Evolutionary conservation across 2,888 invertebrate genomes (phyloP).

Genomic region (Drosophila rubida): DNA sequence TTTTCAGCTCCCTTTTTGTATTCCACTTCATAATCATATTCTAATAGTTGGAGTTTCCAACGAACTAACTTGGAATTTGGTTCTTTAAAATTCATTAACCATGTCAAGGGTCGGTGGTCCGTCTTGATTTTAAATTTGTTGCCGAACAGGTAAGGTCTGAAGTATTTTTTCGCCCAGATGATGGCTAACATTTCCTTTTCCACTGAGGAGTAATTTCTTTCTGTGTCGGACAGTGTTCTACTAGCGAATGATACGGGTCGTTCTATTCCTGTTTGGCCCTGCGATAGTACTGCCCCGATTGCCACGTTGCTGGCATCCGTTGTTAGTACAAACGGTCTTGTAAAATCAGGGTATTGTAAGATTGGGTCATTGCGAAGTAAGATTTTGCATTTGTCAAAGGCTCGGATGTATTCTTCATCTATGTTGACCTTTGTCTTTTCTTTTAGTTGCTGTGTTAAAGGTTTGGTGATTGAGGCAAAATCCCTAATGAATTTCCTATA

Average conservation of each 20-base stretch:
- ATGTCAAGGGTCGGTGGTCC: slow-evolving; percentile 8
- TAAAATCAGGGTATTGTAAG: too few relatives aligned
- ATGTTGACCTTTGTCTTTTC: slow-evolving; percentile 5
- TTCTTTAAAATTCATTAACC: slow-evolving; percentile 14
- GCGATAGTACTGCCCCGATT: slow-evolving; percentile 41
- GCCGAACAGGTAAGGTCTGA: slow-evolving; percentile 15
- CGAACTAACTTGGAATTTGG: slow-evolving; percentile 15
- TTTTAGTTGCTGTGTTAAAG: slow-evolving; percentile 16
- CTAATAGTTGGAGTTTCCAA: slow-evolving; percentile 10
- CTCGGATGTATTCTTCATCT: slow-evolving; percentile 8
- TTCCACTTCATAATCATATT: slow-evolving; percentile 6
- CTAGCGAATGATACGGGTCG: slow-evolving; percentile 27
- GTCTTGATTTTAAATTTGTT: slow-evolving; percentile 11
- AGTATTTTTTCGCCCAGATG: slow-evolving; percentile 10
- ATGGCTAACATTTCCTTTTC: slow-evolving; percentile 19
- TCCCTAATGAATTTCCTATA: slow-evolving; percentile 15
- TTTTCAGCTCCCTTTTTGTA: slow-evolving; percentile 22
- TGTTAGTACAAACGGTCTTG: too few relatives aligned
- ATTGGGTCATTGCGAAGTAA: slow-evolving; percentile 14
- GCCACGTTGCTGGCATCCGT: slow-evolving; percentile 30
- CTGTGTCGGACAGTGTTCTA: slow-evolving; percentile 16
- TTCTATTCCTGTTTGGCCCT: slow-evolving; percentile 17
- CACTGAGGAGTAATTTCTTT: slow-evolving; percentile 10
- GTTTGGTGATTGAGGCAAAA: slow-evolving; percentile 13
- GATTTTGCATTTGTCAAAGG: slow-evolving; percentile 8